A percentile compares a stretch with the other conserved stretches of the same genome.
These are phyloP conservation scores for Leptinotarsa undecemlineata DNA, from an alignment of 1,140 invertebrate species.

Conservation along the genomic window DNA sequence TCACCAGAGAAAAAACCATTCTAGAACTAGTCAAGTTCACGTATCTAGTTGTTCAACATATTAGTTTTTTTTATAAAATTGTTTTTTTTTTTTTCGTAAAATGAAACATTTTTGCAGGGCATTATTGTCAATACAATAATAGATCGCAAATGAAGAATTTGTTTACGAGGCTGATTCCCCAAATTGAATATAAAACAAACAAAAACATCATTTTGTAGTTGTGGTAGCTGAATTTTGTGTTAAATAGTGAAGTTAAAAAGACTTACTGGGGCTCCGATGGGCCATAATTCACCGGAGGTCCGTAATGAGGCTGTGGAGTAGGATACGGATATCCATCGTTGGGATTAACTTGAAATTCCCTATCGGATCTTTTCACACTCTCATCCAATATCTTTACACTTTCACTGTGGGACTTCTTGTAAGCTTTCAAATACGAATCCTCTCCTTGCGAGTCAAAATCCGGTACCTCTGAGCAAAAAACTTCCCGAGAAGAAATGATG, in stretches of 20 bases:
- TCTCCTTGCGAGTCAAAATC: neutral
- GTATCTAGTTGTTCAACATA: too few relatives aligned
- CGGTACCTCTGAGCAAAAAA: neutral
- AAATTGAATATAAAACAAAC: too few relatives aligned
- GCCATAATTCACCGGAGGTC: constrained; percentile 13
- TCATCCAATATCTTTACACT: neutral
- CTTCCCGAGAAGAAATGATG: neutral
- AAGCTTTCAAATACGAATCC: constrained; percentile 25
- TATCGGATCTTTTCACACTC: constrained; percentile 4
- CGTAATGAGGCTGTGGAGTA: constrained; percentile 11
- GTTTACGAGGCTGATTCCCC: too few relatives aligned
- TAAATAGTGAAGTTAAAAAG: neutral
- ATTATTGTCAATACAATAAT: too few relatives aligned
- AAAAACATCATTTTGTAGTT: too few relatives aligned
- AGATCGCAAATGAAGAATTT: too few relatives aligned
- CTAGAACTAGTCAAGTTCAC: too few relatives aligned
- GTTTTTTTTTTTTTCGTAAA: too few relatives aligned
- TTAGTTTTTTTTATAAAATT: too few relatives aligned
- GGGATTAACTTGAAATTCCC: neutral
- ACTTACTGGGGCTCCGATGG: constrained; percentile 18
- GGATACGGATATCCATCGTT: neutral
- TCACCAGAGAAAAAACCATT: too few relatives aligned
- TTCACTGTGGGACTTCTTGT: constrained; percentile 5
- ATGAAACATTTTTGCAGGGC: too few relatives aligned
- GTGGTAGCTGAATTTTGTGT: too few relatives aligned